phyloP scores from a whole-genome alignment of 2,113 vertebrate species.

The Coptodon rendalli region DNA sequence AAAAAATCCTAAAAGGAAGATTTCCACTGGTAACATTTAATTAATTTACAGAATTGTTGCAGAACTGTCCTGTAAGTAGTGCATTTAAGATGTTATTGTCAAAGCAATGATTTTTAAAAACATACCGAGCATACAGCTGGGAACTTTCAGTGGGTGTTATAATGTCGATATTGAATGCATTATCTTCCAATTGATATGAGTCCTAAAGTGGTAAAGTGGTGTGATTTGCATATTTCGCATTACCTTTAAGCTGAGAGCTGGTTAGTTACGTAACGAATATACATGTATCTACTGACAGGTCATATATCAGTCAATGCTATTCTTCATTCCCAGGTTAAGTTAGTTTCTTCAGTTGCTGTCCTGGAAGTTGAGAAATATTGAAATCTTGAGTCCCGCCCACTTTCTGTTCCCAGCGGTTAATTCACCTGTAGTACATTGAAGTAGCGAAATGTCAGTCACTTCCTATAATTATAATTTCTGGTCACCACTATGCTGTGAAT shows the following conservation, averaged over 20 bases:
- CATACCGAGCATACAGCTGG: not conserved
- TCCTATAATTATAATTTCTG: not conserved
- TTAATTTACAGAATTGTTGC: not conserved
- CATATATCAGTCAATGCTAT: not conserved
- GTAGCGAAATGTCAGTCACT: fast-evolving
- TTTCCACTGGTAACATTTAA: not conserved
- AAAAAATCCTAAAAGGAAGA: not conserved
- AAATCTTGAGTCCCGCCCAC: not conserved
- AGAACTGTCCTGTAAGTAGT: fast-evolving
- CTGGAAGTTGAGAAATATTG: not conserved
- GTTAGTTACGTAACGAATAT: not conserved
- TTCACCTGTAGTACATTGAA: not conserved
- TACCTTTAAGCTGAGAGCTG: not conserved
- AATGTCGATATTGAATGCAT: fast-evolving
- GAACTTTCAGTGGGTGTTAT: not conserved
- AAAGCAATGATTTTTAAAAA: not conserved
- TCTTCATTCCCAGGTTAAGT: not conserved
- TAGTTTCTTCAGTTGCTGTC: not conserved
- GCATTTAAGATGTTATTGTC: not conserved
- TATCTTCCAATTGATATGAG: not conserved
- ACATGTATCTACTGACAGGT: not conserved
- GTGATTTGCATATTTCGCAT: not conserved
- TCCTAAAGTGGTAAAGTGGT: not conserved
- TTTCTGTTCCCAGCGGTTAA: not conserved
- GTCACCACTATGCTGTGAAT: not conserved